Percentiles rank a stretch among this genome's conserved stretches.
phyloP scores from a whole-genome alignment of 2,113 vertebrate species.

The Otus sunia region DNA sequence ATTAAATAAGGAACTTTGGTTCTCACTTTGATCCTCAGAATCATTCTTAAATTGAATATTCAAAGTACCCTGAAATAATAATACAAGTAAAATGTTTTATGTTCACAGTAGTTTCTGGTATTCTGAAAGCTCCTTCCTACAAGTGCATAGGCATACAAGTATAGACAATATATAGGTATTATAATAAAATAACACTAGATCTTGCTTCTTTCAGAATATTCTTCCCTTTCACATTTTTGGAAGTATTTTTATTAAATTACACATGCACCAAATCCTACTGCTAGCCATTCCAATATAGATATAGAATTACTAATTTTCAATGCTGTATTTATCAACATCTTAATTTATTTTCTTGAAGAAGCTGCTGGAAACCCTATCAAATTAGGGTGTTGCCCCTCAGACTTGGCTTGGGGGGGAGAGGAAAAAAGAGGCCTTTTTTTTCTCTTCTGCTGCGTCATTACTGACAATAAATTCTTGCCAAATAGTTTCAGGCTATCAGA shows the following conservation, averaged over 20 bases:
- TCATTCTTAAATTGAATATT: not conserved
- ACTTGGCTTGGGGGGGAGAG: not conserved
- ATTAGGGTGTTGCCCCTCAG: not conserved
- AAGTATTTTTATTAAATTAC: not conserved
- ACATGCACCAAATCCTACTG: not conserved
- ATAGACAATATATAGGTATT: not conserved
- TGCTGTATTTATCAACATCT: not conserved
- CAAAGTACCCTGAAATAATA: not conserved
- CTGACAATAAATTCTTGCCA: not conserved
- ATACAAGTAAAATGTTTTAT: not conserved
- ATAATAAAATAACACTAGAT: not conserved
- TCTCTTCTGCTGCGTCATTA: not conserved
- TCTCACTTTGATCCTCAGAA: not conserved
- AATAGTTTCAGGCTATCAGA: not conserved
- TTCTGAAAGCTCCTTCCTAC: conserved; percentile 1
- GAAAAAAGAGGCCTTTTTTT: not conserved
- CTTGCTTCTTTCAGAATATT: not conserved
- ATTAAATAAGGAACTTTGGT: not conserved
- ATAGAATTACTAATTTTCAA: not conserved
- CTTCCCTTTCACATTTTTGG: not conserved
- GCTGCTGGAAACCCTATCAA: not conserved
- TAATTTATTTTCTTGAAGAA: not conserved
- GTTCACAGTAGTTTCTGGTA: not conserved
- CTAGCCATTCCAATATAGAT: not conserved
- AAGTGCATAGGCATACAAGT: not conserved